These are phyloP conservation scores for Castor canadensis DNA, from an alignment of 2,113 vertebrate genomes.

Conservation along the genomic window DNA sequence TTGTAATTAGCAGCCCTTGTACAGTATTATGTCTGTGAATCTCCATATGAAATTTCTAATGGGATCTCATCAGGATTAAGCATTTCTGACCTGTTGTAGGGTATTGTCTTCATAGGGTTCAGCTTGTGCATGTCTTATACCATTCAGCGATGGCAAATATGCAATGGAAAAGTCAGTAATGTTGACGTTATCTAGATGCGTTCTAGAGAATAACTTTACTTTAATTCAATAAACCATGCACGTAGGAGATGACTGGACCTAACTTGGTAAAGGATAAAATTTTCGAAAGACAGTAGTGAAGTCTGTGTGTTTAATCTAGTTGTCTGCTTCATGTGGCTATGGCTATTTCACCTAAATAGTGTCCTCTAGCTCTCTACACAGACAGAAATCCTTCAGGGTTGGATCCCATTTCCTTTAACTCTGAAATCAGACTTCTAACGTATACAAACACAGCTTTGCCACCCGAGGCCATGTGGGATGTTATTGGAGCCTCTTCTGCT, in stretches of 20 bases:
- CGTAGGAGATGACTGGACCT: background rate
- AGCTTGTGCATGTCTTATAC: background rate
- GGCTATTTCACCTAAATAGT: background rate
- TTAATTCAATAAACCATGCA: background rate
- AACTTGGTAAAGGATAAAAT: background rate
- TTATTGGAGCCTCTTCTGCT: background rate
- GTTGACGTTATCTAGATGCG: background rate
- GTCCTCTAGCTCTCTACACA: background rate
- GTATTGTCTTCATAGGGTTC: background rate
- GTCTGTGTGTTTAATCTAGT: too few species aligned
- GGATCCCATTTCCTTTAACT: background rate
- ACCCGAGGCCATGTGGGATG: background rate
- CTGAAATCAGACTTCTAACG: background rate
- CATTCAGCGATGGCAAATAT: too few species aligned
- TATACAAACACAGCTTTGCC: background rate
- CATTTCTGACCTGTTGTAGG: background rate
- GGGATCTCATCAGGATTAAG: background rate
- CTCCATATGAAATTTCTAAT: background rate
- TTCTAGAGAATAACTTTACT: background rate
- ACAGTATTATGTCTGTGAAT: background rate
- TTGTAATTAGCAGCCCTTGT: background rate
- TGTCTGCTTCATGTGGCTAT: background rate
- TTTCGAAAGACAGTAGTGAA: background rate
- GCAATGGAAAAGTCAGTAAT: background rate
- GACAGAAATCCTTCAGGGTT: background rate